Evolutionary conservation across 2,888 invertebrate genomes (phyloP), one percentile per base, ranked within the genome.

Genomic region (Cephalotes varians): DNA sequence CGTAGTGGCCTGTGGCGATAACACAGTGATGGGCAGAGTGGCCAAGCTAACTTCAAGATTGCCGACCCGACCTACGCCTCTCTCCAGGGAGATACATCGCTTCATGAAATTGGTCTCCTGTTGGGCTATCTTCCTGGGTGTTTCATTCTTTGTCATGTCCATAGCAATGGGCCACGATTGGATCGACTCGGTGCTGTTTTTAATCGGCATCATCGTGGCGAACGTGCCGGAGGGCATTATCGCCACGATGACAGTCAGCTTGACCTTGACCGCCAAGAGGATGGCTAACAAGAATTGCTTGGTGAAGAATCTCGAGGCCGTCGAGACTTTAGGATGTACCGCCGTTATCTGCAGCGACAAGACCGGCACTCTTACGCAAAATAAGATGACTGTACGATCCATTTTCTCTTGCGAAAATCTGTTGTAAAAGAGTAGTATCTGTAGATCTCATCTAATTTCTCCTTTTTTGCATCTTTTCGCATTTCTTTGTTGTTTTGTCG

Each of bases 341-440:
- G 97, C 97, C 0, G 97, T 97, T 83, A 98, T 97, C 91, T 98
- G 97, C 94, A 97, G 97, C 1, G 97, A 97, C 92, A 97, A 97
- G 95, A 97, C 97, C 2, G 97, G 97, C n/a, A 97, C 97, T 1
- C 95, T 97, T 62, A 97, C 97, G 2, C 97, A 97, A 93, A 97
- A 97, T 93, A 95, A 95, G 79, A 96, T 97, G 97, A 97, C 97
- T 0, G 97, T 97, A 97, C 94, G 95, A 97, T 93, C 34, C 31
- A 12, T 56, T 54, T 5, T 4, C 6, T 21, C n/a, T 44, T 47
- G 21, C 4, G 21, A 25, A 18, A 69, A 34, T 51, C 15, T 40
- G 5, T n/a, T 40, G 3, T n/a, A 72, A 15, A 49, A 51, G 2
- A 7, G 21, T n/a, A 21, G n/a, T 49, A 21, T 51, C 34, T 34